phyloP scores from a whole-genome alignment of 2,888 invertebrate genomes.

The Dolomedes plantarius region DNA sequence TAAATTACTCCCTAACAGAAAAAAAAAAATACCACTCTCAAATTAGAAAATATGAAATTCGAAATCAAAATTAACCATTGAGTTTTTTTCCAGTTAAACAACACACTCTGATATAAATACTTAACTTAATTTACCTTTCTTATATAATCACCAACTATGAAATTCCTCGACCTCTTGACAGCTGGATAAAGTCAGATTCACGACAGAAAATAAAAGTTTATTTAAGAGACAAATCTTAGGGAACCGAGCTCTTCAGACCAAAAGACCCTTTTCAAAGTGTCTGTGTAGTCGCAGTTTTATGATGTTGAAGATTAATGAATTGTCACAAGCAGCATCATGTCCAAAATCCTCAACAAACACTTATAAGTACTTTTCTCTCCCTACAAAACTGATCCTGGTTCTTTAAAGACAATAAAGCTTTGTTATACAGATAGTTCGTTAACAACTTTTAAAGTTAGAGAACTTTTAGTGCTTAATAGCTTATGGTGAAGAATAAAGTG shows the following conservation, averaged over 20 bases:
- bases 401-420: conserved; percentile 8
- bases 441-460: conserved; percentile 4
- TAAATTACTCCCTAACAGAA: too few relatives aligned
- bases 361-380: background rate
- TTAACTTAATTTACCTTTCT: too few relatives aligned
- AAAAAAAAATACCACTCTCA: too few relatives aligned
- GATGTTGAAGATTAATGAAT: conserved; percentile 6
- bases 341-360: background rate
- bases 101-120: too few relatives aligned
- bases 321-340: conserved; percentile 1
- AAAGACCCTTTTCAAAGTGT: background rate
- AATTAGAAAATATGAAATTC: too few relatives aligned
- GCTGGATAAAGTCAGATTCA: too few relatives aligned
- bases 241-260: background rate
- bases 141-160: too few relatives aligned
- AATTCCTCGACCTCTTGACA: too few relatives aligned
- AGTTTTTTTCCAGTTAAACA: too few relatives aligned
- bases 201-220: background rate
- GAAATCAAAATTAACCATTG: too few relatives aligned
- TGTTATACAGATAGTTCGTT: background rate
- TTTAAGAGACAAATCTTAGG: background rate
- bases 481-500: background rate
- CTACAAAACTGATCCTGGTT: background rate
- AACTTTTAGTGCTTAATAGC: background rate
- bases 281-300: background rate